Evolutionary conservation across 2,113 vertebrate species (phyloP), one percentile per base, ranked within the genome.

Genomic region (Cyanocitta stelleri): DNA sequence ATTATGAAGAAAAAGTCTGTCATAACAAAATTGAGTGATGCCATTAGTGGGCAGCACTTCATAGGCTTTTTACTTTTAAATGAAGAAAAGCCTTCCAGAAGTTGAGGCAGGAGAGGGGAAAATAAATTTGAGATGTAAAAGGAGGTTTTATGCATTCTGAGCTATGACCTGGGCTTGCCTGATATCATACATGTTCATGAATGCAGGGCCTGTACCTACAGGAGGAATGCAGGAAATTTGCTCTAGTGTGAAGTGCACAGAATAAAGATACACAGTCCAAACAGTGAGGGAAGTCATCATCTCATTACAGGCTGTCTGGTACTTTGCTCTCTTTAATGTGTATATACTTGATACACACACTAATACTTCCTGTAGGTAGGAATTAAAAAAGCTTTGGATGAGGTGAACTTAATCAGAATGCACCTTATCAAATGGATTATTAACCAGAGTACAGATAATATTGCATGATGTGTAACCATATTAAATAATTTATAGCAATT

Each of bases 141-240:
- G 78, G 68, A 96, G 81, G 49, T 62, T 85, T 76, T 89, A 61
- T 93, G 81, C 85, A 52, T 92, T 69, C 35, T 95, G 90, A 92
- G 71, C 58, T 91, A 75, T 87, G 72, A 87, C 89, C 90, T 97
- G 95, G 84, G 91, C 49, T 97, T 96, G 97, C 96, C 97, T 95
- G 90, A 94, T 96, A 63, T 29, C 27, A 32, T 87, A 56, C 16
- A 52, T 14, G 9, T 16, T 77, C 26, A 41, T 88, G 82, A 73
- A 27, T 72, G 33, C 39, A 63, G 39, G 19, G 26, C 35, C 54
- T 89, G 9, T 69, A 27, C 73, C 75, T 93, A 46, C 67, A 66
- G 71, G 54, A 78, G 21, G 19, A 68, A 62, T 29, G 26, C 58
- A 48, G 56, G 51, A 89, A 82, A 27, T 54, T 71, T 51, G 33